phyloP scores from a whole-genome alignment of 1,140 invertebrate species.

The Brachionus koreanus region DNA sequence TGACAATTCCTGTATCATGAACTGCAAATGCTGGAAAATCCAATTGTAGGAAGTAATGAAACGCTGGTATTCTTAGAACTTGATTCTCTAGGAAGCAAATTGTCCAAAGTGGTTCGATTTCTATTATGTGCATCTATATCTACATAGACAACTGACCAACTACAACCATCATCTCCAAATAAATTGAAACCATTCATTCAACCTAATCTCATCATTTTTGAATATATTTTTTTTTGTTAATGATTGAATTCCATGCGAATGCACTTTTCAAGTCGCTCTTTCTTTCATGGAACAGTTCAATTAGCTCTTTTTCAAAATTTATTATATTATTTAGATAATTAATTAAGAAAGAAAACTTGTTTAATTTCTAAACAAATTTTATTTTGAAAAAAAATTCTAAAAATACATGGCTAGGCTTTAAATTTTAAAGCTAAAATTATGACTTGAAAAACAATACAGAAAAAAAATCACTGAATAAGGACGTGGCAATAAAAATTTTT shows the following conservation, averaged over 20 bases:
- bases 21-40: constrained; percentile 96
- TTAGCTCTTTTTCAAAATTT: too few relatives aligned
- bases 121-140: constrained; percentile 99
- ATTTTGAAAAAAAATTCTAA: too few relatives aligned
- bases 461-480: too few relatives aligned
- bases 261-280: too few relatives aligned
- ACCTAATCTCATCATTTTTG: neutral
- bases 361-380: too few relatives aligned
- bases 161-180: constrained; percentile 92
- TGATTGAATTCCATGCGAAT: neutral
- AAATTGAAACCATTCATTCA: constrained; percentile 98
- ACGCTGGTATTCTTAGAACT: constrained; percentile 82
- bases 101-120: constrained; percentile 97
- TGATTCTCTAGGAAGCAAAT: constrained; percentile 91
- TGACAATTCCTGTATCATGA: constrained; percentile 77
- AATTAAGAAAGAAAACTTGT: too few relatives aligned
- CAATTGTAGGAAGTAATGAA: constrained; percentile 81
- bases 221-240: constrained; percentile 63
- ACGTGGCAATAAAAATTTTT: too few relatives aligned
- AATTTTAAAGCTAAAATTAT: too few relatives aligned
- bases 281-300: too few relatives aligned
- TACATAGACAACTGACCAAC: constrained; percentile 91
- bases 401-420: too few relatives aligned
- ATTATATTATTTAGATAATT: too few relatives aligned
- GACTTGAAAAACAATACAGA: too few relatives aligned